A percentile compares a stretch with the other conserved stretches of the same genome.
These are phyloP conservation scores for Macaca mulatta DNA, from an alignment of 2,113 vertebrate species.

Conservation along the genomic window DNA sequence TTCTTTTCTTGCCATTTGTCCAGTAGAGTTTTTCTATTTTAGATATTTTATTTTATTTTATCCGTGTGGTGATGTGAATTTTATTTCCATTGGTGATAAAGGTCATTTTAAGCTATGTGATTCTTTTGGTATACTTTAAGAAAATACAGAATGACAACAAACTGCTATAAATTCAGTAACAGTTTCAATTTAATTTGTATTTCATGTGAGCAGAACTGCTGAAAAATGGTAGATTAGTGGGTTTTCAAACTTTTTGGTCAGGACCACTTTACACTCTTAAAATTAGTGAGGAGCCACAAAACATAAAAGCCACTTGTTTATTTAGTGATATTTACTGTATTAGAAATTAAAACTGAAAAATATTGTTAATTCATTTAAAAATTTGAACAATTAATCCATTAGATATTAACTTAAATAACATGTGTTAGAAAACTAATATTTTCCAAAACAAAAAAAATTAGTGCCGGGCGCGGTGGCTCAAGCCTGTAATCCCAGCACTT, in stretches of 20 bases:
- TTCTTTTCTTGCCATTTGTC: slow-evolving; percentile 1
- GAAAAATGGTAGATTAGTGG: neutral
- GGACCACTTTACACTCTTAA: neutral
- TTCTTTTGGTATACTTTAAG: neutral
- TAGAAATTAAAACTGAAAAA: neutral
- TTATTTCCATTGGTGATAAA: slow-evolving; percentile 6
- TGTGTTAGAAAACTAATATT: neutral
- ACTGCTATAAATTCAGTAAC: neutral
- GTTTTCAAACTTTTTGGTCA: neutral
- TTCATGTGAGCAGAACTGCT: neutral
- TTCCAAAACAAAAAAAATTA: neutral
- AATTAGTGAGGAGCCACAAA: neutral
- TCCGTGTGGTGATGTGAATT: neutral
- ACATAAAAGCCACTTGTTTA: neutral
- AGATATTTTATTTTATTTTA: slow-evolving; percentile 3
- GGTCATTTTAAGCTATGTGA: neutral
- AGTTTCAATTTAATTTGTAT: neutral
- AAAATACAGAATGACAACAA: neutral
- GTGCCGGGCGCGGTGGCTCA: no score
- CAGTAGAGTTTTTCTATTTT: neutral
- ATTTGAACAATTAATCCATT: neutral
- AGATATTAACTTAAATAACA: neutral
- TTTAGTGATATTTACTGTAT: neutral
- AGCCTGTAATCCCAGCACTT: no score
- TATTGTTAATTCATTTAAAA: neutral